Evolutionary conservation across 1,140 invertebrate genomes (phyloP), one percentile per base, ranked within the genome.

Genomic region (Bombus terrestris): DNA sequence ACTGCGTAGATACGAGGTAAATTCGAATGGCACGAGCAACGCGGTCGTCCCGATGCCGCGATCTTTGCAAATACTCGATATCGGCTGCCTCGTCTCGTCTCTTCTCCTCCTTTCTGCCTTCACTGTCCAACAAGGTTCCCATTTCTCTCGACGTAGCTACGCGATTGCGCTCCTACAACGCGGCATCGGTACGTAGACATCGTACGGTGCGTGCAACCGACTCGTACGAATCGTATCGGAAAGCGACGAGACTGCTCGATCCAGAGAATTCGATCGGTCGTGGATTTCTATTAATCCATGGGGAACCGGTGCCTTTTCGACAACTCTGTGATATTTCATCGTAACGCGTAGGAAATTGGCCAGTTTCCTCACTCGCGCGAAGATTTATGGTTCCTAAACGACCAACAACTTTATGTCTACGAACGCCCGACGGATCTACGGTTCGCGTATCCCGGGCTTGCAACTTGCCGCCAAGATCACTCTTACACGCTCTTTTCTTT

Each of bases 271-370:
- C 73, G 47, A 41, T 73, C 73, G 43, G 47, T 2, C 22, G 47
- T 25, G 47, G 35, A n/a, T 76, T 76, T 76, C 74, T 76, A 76
- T 76, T 39, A 76, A 76, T 62, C 74, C 74, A n/a, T 6, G 47
- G 74, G 25, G 10, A n/a, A n/a, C 10, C 53, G 37, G 13, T 18
- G 74, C 25, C 35, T 76, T 76, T 39, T 76, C 53, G 10, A 62
- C 59, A n/a, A 76, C 59, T 76, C 74, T 39, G 57, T n/a, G 53
- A 76, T 59, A 59, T 76, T 76, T 76, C 74, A 76, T 39, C 53
- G 74, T 59, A 76, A 76, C 59, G 74, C 74, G 74, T 59, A 59
- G 74, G 53, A 76, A 76, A 76, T 76, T 39, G 35, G 43, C 32
- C 35, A 39, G 59, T 32, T 59, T n/a, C 25, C 35, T 37, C 35